These are phyloP conservation scores for Andrena dorsata DNA, from an alignment of 2,888 invertebrate species.

Conservation along the genomic window DNA sequence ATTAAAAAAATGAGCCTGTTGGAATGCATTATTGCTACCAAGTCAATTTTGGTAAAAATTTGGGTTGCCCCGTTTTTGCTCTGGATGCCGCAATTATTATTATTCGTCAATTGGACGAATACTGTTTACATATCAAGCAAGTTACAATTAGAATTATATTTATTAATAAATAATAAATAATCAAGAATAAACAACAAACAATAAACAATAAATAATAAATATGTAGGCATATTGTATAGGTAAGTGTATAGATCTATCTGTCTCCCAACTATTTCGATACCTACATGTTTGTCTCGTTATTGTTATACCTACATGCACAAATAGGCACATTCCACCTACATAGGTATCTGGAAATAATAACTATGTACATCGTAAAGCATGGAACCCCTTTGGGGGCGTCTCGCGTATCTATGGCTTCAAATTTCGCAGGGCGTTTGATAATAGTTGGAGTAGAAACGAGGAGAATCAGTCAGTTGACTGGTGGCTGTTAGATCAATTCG, in stretches of 20 bases:
- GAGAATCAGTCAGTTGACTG: slow-evolving; percentile 61
- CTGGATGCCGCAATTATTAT: too few relatives aligned
- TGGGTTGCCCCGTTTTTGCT: too few relatives aligned
- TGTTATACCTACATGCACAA: not conserved
- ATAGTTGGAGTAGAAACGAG: slow-evolving; percentile 42
- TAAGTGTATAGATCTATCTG: not conserved
- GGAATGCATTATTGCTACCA: too few relatives aligned
- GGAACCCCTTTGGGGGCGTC: slow-evolving; percentile 63
- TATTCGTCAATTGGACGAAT: too few relatives aligned
- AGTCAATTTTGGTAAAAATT: too few relatives aligned
- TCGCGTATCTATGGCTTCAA: slow-evolving; percentile 66
- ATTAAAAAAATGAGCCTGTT: too few relatives aligned
- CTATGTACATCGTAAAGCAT: slow-evolving; percentile 35
- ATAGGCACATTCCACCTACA: not conserved
- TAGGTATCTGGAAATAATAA: not conserved
- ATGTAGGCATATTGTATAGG: too few relatives aligned
- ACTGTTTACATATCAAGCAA: too few relatives aligned
- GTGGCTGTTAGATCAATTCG: slow-evolving; percentile 52
- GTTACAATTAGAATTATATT: too few relatives aligned
- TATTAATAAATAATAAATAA: too few relatives aligned
- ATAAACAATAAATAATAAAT: too few relatives aligned
- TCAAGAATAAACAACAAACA: too few relatives aligned
- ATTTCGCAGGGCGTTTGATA: slow-evolving; percentile 75
- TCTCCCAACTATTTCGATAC: slow-evolving; percentile 9
- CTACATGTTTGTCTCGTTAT: not conserved